Percentiles rank a stretch among this genome's conserved stretches.
These are phyloP conservation scores for Nymphalis polychloros DNA, from an alignment of 2,888 invertebrate species.

Conservation along the genomic window DNA sequence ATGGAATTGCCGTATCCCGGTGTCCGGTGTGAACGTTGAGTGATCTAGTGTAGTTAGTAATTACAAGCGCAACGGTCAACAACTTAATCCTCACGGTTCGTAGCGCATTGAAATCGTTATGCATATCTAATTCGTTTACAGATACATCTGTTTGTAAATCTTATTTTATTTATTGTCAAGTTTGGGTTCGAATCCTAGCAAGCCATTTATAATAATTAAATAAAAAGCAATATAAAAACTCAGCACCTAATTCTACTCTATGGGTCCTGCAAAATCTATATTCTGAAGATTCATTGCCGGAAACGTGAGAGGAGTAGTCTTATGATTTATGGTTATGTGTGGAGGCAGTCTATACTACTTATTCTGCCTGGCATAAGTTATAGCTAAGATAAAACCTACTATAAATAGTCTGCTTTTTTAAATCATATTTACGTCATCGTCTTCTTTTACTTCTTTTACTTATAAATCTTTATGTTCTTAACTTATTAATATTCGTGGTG, in stretches of 20 bases:
- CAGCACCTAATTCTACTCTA: background rate
- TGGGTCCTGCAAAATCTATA: background rate
- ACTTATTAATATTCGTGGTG: too few species aligned
- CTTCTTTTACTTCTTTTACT: too few species aligned
- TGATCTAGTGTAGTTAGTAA: background rate
- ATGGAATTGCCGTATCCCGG: background rate
- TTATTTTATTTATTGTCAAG: too few species aligned
- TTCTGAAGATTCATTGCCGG: conserved; percentile 3
- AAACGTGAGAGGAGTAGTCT: background rate
- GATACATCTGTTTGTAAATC: too few species aligned
- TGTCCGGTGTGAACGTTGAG: background rate
- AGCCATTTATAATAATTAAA: background rate
- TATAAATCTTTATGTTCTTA: too few species aligned
- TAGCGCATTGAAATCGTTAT: background rate
- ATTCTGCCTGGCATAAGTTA: background rate
- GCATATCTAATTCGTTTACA: background rate
- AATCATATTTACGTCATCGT: too few species aligned
- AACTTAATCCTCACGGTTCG: conserved; percentile 6
- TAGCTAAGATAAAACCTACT: too few species aligned
- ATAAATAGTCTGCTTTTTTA: too few species aligned
- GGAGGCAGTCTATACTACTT: background rate
- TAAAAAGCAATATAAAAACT: background rate
- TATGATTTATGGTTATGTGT: conserved; percentile 1
- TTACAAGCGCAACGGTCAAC: conserved; percentile 6
- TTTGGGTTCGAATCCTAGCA: too few species aligned